These are phyloP conservation scores for Mustela lutreola DNA, from an alignment of 2,113 vertebrate genomes.

Conservation along the genomic window DNA sequence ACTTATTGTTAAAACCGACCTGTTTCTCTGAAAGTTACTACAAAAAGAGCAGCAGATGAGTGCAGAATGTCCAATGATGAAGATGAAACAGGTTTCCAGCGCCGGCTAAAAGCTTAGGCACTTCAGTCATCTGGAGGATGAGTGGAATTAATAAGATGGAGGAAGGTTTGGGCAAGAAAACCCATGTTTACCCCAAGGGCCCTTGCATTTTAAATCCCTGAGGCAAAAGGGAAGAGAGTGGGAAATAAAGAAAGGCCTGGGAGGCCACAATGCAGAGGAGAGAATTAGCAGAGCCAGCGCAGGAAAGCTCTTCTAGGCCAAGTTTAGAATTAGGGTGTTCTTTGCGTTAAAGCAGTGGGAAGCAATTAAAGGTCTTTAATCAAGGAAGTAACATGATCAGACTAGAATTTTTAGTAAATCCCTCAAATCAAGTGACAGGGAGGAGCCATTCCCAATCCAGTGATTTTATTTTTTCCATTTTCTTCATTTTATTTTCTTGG, in stretches of 20 bases:
- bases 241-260: background rate
- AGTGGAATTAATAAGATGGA: background rate
- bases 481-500: slow-evolving; percentile 7
- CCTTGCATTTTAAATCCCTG: background rate
- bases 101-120: background rate
- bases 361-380: background rate
- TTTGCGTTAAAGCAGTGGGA: background rate
- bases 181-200: background rate
- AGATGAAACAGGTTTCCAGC: background rate
- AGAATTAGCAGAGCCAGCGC: background rate
- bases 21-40: background rate
- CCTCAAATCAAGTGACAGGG: background rate
- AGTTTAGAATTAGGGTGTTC: background rate
- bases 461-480: background rate
- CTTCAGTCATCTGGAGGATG: background rate
- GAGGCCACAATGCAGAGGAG: background rate
- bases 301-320: background rate
- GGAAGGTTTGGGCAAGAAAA: background rate
- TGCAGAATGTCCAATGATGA: background rate
- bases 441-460: background rate
- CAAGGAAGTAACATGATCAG: background rate
- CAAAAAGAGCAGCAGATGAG: background rate
- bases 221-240: background rate
- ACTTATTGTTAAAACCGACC: background rate
- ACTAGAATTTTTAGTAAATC: background rate